Evolutionary conservation across 1,140 invertebrate genomes (phyloP), one percentile per base, ranked within the genome.

Genomic region (Micrasema minimum): DNA sequence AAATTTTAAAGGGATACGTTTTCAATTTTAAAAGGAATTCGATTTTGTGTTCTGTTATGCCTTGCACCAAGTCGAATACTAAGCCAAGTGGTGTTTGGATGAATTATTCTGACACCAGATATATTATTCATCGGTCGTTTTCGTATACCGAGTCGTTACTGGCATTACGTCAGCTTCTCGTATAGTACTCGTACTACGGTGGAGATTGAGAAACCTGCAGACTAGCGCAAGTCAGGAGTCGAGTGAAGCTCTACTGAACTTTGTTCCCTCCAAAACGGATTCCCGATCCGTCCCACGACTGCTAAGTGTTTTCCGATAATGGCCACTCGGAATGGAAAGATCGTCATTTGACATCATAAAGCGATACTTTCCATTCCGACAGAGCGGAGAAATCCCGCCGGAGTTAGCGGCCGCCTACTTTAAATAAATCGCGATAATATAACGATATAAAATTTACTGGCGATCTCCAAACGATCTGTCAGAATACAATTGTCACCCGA

Each of bases 271-370:
- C 55, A 6, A 31, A 59, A 59, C 38, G 37, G 38, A 59, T 46
- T 66, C 62, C 45, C 45, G 38, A 10, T 59, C 55, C 18, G n/a
- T 12, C 20, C 53, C 51, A 31, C 55, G 26, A n/a, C 31, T 14
- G 35, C 45, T 66, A 37, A 66, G 46, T 50, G 62, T 66, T 66
- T 66, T 66, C 62, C 62, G 46, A 66, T 66, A 66, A 66, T 66
- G 35, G 55, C 35, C 20, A 66, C 62, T 66, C 26, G 22, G 46
- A 50, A 50, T 66, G 45, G 62, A 66, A 66, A 66, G 62, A 66
- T 66, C 62, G 62, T 51, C 62, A 66, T 66, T 50, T 51, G 45
- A 48, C 62, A 48, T 51, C 62, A 66, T 66, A 50, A 66, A 66
- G 11, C 46, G 22, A 66, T 38, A 59, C 55, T 59, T 59, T 18